A percentile compares a stretch with the other conserved stretches of the same genome.
Evolutionary conservation across 2,888 invertebrate species (phyloP).

Genomic region (Caenorhabditis sp.): DNA sequence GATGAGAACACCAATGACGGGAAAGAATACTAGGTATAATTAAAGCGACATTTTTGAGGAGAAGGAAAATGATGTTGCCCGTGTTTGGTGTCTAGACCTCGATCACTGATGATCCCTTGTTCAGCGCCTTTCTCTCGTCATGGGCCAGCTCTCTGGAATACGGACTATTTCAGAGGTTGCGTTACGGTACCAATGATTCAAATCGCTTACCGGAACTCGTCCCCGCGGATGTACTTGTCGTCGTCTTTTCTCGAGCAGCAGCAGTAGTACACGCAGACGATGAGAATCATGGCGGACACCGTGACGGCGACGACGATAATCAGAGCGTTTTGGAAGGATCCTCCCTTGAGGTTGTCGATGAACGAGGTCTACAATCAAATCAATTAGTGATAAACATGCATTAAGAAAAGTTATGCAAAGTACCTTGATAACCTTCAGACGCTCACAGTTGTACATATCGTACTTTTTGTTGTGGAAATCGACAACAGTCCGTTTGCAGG

Average conservation of each 20-base stretch:
- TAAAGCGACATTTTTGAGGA: conserved; percentile 11
- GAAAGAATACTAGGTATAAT: conserved; percentile 34
- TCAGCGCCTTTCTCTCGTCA: conserved; percentile 43
- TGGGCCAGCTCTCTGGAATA: conserved; percentile 38
- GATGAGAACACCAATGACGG: conserved; percentile 37
- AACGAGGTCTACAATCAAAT: conserved; percentile 28
- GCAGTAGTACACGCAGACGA: conserved; percentile 44
- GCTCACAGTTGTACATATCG: conserved; percentile 46
- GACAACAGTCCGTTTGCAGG: conserved; percentile 48
- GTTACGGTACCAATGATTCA: not conserved
- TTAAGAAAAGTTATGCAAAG: no score
- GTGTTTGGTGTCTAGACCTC: conserved; percentile 15
- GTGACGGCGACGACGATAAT: conserved; percentile 31
- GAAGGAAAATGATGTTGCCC: not conserved
- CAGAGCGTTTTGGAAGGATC: conserved; percentile 23
- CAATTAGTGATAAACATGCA: not conserved
- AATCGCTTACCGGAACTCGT: conserved; percentile 47
- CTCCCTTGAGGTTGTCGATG: conserved; percentile 41
- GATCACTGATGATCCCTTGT: conserved; percentile 44
- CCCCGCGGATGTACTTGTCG: conserved; percentile 32
- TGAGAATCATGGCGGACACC: conserved; percentile 23
- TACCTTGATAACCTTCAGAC: conserved; percentile 47
- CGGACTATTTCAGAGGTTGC: conserved; percentile 5
- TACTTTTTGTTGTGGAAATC: conserved; percentile 22
- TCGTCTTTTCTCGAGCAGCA: conserved; percentile 37